Percentiles rank a stretch among this genome's conserved stretches.
Evolutionary conservation across 2,888 invertebrate genomes (phyloP).

Genomic region (Hyles lineata): DNA sequence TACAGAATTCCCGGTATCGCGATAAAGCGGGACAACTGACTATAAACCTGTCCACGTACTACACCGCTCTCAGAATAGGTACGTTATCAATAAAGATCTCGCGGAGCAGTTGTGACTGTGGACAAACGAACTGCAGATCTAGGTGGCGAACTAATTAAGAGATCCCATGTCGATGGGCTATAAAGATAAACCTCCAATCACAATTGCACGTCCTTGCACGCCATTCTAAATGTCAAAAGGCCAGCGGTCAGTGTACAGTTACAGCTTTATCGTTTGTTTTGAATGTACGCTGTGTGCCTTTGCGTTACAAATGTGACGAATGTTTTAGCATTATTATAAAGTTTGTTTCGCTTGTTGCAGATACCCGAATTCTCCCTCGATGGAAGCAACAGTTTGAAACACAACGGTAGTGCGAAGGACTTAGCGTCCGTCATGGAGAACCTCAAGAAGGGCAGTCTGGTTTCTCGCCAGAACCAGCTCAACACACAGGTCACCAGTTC

Average conservation of each 20-base stretch:
- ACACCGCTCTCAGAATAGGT: slow-evolving; percentile 28
- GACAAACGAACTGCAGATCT: slow-evolving; percentile 32
- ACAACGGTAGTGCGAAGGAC: slow-evolving; percentile 84
- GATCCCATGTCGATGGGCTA: slow-evolving; percentile 46
- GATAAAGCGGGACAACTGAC: slow-evolving; percentile 57
- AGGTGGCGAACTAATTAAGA: slow-evolving; percentile 43
- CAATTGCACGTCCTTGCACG: slow-evolving; percentile 26
- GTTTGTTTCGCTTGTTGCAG: slow-evolving; percentile 58
- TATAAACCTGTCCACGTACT: slow-evolving; percentile 41
- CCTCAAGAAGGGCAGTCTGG: slow-evolving; percentile 87
- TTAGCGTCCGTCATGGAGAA: slow-evolving; percentile 89
- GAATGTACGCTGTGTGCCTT: background rate
- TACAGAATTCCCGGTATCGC: slow-evolving; percentile 68
- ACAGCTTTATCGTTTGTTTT: slow-evolving; percentile 21
- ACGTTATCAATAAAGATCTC: slow-evolving; percentile 34
- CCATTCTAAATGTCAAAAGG: slow-evolving; percentile 26
- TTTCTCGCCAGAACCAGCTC: slow-evolving; percentile 76
- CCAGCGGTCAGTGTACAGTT: slow-evolving; percentile 25
- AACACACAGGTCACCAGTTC: slow-evolving; percentile 84
- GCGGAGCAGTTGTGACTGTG: slow-evolving; percentile 15
- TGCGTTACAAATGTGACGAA: slow-evolving; percentile 10
- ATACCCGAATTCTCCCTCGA: slow-evolving; percentile 86
- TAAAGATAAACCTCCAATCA: slow-evolving; percentile 44
- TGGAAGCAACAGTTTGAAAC: slow-evolving; percentile 81
- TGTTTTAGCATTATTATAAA: slow-evolving; percentile 1